phyloP scores from a whole-genome alignment of 2,888 invertebrate species.

The Tridacna crocea region DNA sequence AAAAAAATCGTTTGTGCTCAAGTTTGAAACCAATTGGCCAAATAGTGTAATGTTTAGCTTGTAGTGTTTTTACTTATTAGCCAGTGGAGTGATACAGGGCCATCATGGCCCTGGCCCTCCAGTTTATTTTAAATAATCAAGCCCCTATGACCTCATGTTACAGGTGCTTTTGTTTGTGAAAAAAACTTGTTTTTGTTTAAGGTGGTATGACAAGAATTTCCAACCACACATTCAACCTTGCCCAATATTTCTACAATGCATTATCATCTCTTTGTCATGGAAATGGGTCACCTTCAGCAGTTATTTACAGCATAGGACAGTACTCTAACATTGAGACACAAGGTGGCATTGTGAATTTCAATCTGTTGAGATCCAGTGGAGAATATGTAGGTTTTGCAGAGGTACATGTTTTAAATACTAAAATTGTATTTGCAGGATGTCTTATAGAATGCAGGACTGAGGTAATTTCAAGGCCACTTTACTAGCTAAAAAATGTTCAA shows the following conservation, averaged over 20 bases:
- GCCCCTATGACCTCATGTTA: too few species aligned
- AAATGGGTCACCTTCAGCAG: conserved; percentile 89
- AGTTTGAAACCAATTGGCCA: too few species aligned
- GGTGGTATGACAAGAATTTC: conserved; percentile 85
- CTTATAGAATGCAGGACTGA: too few species aligned
- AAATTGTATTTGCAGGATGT: too few species aligned
- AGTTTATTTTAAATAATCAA: too few species aligned
- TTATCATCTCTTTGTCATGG: conserved; percentile 88
- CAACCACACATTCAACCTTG: conserved; percentile 89
- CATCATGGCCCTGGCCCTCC: too few species aligned
- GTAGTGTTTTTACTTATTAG: too few species aligned
- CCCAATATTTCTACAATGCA: conserved; percentile 89
- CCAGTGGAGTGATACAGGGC: too few species aligned
- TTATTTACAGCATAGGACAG: conserved; percentile 87
- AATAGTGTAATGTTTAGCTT: too few species aligned
- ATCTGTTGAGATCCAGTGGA: conserved; percentile 91
- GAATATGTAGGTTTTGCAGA: conserved; percentile 94
- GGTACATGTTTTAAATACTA: conserved; percentile 85
- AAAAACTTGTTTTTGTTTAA: conserved; percentile 47
- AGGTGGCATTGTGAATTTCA: conserved; percentile 95
- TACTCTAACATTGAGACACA: conserved; percentile 87
- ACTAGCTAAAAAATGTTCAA: too few species aligned
- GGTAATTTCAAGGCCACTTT: too few species aligned
- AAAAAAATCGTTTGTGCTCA: too few species aligned
- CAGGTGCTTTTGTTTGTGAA: neutral